Evolutionary conservation across 2,113 vertebrate species (phyloP).

Genomic region (Hippolais icterina): DNA sequence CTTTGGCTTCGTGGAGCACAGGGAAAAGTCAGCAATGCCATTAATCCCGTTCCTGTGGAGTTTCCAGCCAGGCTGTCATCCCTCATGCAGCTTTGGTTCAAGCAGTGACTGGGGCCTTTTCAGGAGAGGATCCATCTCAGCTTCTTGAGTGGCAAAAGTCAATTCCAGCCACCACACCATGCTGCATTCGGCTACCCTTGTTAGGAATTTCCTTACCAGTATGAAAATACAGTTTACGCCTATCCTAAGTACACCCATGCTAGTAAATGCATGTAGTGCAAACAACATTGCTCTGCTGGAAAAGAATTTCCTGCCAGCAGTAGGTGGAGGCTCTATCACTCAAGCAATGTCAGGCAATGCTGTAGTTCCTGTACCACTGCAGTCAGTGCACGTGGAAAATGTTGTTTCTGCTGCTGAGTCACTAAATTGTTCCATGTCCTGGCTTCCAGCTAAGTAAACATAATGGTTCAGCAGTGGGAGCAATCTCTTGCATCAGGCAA

Average conservation of each 20-base stretch:
- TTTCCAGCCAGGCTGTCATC: neutral
- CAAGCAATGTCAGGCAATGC: neutral
- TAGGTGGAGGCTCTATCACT: neutral
- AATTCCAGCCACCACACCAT: neutral
- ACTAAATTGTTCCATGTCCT: neutral
- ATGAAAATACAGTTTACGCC: neutral
- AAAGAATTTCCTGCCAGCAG: neutral
- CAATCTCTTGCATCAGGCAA: neutral
- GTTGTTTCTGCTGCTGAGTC: neutral
- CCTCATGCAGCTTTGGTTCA: neutral
- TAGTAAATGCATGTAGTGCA: neutral
- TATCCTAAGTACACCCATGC: neutral
- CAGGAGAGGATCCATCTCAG: rapidly evolving
- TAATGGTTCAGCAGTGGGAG: neutral
- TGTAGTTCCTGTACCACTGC: neutral
- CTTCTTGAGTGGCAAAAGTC: neutral
- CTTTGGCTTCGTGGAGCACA: neutral
- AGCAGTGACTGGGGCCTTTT: neutral
- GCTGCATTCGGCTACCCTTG: rapidly evolving
- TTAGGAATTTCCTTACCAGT: neutral
- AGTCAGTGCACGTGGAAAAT: neutral
- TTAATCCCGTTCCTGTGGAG: neutral
- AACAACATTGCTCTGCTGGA: neutral
- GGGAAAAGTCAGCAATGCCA: neutral
- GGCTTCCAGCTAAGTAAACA: neutral